Evolutionary conservation across 1,140 invertebrate genomes (phyloP), one percentile per base, ranked within the genome.

Genomic region (Drosophila cardini): DNA sequence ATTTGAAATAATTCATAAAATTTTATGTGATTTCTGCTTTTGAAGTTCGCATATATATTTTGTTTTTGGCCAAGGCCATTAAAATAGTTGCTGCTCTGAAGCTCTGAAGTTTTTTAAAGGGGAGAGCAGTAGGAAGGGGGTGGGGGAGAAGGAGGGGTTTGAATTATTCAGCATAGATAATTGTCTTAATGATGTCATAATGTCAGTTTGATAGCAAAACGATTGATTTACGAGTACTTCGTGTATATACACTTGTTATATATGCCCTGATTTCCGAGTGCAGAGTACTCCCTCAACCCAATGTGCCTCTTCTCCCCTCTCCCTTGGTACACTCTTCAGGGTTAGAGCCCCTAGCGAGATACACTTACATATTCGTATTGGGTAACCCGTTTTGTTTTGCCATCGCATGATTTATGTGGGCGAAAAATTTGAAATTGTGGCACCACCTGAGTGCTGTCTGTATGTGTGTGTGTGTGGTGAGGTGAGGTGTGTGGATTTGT

Each of bases 1-100:
- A 80, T 89, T 89, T 90, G 58, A 78, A 84, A 89, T 89, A 89
- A 89, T 89, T 89, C 84, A 89, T 90, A 89, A 78, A 84, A 89
- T 84, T 84, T 89, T 89, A 89, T 89, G 84, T 73, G 84, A 89
- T 89, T 84, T 83, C 34, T 30, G 13, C 62, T 67, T 67, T 74
- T 64, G 13, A 74, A 79, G 74, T 52, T 71, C 77, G 81, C 70
- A 72, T 68, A 70, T 68, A 70, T 69, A 65, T 55, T 67, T 63
- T 11, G 21, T 10, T 38, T 50, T 50, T 50, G 57, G 53, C 26
- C 58, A 67, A 61, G 70, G 67, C 63, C 57, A 72, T 79, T 68
- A 76, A 76, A 79, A 76, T 79, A 79, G 77, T 79, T 76, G 40
- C 63, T 55, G 42, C 21, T 36, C 45, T n/a, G 13, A 6, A 67